Conservation (phyloP, 2,888 invertebrate genomes). For the Cheilosia grossa region DNA sequence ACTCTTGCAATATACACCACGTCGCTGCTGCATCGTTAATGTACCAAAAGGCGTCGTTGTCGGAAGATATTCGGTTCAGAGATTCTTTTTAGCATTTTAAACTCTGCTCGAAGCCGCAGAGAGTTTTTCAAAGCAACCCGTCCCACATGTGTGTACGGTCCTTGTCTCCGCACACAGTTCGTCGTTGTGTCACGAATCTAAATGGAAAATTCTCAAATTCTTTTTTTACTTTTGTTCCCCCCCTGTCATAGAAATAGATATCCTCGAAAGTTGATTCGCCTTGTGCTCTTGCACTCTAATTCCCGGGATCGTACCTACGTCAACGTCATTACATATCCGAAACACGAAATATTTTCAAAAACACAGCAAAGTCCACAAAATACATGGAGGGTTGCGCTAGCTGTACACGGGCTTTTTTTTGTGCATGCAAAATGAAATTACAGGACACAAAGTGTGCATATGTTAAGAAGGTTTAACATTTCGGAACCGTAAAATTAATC, state of each 20-base stretch:
- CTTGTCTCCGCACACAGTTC: background rate
- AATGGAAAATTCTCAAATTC: slow-evolving; percentile 42
- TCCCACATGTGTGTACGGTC: background rate
- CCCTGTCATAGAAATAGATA: slow-evolving; percentile 8
- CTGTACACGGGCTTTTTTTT: background rate
- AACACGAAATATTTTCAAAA: slow-evolving; percentile 53
- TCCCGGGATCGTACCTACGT: slow-evolving; percentile 11
- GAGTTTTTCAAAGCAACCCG: slow-evolving; percentile 22
- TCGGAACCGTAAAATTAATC: slow-evolving; percentile 41
- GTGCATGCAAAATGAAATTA: slow-evolving; percentile 1
- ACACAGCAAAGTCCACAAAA: slow-evolving; percentile 4
- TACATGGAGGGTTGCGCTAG: background rate
- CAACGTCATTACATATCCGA: slow-evolving; percentile 52
- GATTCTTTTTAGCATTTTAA: slow-evolving; percentile 39
- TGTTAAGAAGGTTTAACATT: slow-evolving; percentile 17
- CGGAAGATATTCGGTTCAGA: slow-evolving; percentile 28
- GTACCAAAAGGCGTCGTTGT: slow-evolving; percentile 30
- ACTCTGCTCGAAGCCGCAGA: slow-evolving; percentile 6
- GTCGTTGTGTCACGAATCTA: slow-evolving; percentile 54
- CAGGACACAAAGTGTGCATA: background rate
- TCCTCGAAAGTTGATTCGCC: slow-evolving; percentile 1
- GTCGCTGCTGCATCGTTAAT: slow-evolving; percentile 40
- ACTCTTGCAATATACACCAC: background rate
- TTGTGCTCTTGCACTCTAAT: background rate
- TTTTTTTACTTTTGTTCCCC: background rate